Conservation (phyloP, 2,888 invertebrate species). For the Caenorhabditis macrosperma region DNA sequence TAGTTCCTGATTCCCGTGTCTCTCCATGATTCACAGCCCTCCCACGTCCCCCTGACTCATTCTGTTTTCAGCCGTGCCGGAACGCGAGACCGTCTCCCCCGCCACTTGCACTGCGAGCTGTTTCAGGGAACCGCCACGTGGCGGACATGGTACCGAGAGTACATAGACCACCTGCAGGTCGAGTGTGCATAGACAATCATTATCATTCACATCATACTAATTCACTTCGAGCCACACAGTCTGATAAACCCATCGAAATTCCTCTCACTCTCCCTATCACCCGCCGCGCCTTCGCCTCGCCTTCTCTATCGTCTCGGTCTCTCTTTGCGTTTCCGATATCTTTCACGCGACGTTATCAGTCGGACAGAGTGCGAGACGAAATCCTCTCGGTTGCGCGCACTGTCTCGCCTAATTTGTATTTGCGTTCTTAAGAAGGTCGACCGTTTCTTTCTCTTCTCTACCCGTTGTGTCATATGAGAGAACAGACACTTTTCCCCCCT, state of each 20-base stretch:
- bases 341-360: conserved; percentile 31
- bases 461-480: conserved; percentile 26
- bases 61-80: conserved; percentile 17
- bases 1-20: not conserved
- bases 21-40: not conserved
- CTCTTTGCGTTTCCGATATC: conserved; percentile 34
- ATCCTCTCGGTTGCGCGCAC: not conserved
- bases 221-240: conserved; percentile 33
- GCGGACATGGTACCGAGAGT: conserved; percentile 10
- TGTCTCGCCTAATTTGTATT: conserved; percentile 38
- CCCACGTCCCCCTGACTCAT: conserved; percentile 2
- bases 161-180: conserved; percentile 7
- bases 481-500: conserved; percentile 12
- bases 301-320: conserved; percentile 21
- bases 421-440: conserved; percentile 53
- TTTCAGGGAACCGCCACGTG: conserved; percentile 3
- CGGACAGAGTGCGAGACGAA: conserved; percentile 7
- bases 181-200: conserved; percentile 2
- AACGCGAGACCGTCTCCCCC: conserved; percentile 13
- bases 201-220: conserved; percentile 22
- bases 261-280: not conserved
- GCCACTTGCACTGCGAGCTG: conserved; percentile 1
- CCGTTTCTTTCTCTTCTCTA: conserved; percentile 19
- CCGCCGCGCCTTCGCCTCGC: not conserved
- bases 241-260: conserved; percentile 40